Percentiles rank a stretch among this genome's conserved stretches.
phyloP scores from a whole-genome alignment of 1,140 invertebrate genomes.

The Phymastichus coffea region DNA sequence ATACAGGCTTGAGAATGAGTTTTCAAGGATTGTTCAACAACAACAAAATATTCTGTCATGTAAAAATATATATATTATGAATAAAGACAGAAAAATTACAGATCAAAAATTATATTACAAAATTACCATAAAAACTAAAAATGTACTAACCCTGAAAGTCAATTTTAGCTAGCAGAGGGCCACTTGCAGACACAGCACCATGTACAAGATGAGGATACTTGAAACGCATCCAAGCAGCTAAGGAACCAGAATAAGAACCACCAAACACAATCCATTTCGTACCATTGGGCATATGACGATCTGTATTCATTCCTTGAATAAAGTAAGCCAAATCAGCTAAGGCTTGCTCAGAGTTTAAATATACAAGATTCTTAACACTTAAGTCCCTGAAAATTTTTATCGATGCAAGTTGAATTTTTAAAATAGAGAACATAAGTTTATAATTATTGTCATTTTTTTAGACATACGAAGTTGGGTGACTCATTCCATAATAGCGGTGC shows the following conservation, averaged over 20 bases:
- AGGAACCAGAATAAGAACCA: constrained; percentile 87
- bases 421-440: constrained; percentile 3
- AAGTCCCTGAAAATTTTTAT: constrained; percentile 63
- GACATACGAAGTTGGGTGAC: constrained; percentile 76
- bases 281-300: constrained; percentile 62
- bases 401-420: not conserved
- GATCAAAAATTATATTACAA: constrained; percentile 13
- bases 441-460: no score
- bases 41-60: constrained; percentile 71
- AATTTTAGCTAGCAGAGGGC: constrained; percentile 78
- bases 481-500: constrained; percentile 92
- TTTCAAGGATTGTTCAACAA: constrained; percentile 69
- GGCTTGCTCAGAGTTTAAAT: constrained; percentile 83
- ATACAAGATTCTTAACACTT: constrained; percentile 74
- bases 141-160: constrained; percentile 72
- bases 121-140: not conserved
- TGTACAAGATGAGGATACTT: constrained; percentile 90
- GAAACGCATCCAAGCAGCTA: constrained; percentile 85
- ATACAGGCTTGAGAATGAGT: constrained; percentile 66
- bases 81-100: constrained; percentile 3
- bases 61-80: constrained; percentile 6
- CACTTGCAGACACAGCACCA: constrained; percentile 85
- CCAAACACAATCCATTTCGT: constrained; percentile 92
- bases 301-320: constrained; percentile 66
- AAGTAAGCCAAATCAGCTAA: constrained; percentile 85